Evolutionary conservation across 2,113 vertebrate species (phyloP).

Genomic region (Nematolebias whitei): DNA sequence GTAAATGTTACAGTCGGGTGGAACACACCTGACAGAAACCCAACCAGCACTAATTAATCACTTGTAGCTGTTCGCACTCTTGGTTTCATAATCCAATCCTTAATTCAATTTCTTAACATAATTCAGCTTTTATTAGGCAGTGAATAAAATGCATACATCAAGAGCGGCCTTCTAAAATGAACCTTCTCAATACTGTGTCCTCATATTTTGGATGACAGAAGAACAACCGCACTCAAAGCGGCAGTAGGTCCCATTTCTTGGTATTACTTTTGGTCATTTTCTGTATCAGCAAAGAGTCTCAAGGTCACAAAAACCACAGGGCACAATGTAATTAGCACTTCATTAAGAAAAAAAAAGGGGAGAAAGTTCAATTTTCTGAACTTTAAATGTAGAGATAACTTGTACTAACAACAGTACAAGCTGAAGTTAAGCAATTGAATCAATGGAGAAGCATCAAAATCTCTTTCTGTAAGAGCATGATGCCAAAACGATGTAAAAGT

Average conservation of each 20-base stretch:
- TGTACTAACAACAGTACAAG: not conserved
- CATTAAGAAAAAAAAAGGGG: not conserved
- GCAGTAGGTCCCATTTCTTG: not conserved
- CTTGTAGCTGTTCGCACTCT: conserved; percentile 9
- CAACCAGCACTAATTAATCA: conserved; percentile 10
- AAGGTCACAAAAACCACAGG: not conserved
- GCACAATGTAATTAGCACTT: not conserved
- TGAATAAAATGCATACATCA: conserved; percentile 18
- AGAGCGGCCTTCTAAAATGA: conserved; percentile 23
- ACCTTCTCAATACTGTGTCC: not conserved
- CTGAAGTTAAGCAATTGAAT: not conserved
- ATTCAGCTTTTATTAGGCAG: conserved; percentile 20
- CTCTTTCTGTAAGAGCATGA: too few species aligned
- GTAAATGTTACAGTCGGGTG: not conserved
- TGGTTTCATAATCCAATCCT: conserved; percentile 12
- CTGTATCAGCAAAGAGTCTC: not conserved
- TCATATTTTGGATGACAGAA: not conserved
- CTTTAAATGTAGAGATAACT: not conserved
- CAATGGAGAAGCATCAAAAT: too few species aligned
- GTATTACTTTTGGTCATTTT: not conserved
- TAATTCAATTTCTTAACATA: conserved; percentile 17
- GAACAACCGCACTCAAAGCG: not conserved
- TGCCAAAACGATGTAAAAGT: not conserved
- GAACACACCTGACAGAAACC: conserved; percentile 12
- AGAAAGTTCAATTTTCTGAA: not conserved